Evolutionary conservation across 2,888 invertebrate genomes (phyloP).

Genomic region (Pilophorus perplexus): DNA sequence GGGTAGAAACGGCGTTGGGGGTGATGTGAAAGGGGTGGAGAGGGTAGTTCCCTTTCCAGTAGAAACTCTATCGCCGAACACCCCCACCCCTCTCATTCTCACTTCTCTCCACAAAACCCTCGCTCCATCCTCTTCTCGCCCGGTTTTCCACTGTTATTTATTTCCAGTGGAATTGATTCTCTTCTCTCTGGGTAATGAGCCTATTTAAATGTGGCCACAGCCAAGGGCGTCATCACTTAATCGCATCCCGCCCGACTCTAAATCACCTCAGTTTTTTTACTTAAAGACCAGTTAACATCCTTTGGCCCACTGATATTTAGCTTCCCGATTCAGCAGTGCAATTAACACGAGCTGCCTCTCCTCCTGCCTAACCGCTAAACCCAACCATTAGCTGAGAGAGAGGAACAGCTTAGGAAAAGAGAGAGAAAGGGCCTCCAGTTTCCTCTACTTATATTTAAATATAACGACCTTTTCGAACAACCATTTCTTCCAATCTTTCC

Average conservation of each 20-base stretch:
- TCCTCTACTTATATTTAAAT: slow-evolving; percentile 8
- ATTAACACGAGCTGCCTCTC: slow-evolving; percentile 14
- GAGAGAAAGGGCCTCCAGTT: neutral
- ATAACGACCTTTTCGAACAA: slow-evolving; percentile 15
- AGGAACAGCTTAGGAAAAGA: neutral
- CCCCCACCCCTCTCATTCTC: neutral
- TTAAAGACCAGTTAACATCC: slow-evolving; percentile 34
- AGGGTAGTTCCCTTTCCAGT: slow-evolving; percentile 13
- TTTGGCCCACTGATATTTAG: slow-evolving; percentile 24
- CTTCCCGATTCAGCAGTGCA: slow-evolving; percentile 26
- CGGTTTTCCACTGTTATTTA: slow-evolving; percentile 38
- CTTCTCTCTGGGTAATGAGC: slow-evolving; percentile 35
- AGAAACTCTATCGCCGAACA: slow-evolving; percentile 11
- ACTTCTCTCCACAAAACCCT: neutral
- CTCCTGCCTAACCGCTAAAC: neutral
- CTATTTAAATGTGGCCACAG: slow-evolving; percentile 37
- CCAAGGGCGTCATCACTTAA: slow-evolving; percentile 38
- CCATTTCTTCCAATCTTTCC: slow-evolving; percentile 13
- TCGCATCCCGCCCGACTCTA: slow-evolving; percentile 32
- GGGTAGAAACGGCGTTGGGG: neutral
- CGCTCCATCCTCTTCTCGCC: slow-evolving; percentile 15
- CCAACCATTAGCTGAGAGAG: neutral
- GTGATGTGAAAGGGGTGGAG: no score
- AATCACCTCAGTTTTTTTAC: slow-evolving; percentile 28
- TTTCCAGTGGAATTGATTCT: slow-evolving; percentile 37